Evolutionary conservation across 2,888 invertebrate species (phyloP), one percentile per base, ranked within the genome.

Genomic region (Liopterus haemorrhoidalis): DNA sequence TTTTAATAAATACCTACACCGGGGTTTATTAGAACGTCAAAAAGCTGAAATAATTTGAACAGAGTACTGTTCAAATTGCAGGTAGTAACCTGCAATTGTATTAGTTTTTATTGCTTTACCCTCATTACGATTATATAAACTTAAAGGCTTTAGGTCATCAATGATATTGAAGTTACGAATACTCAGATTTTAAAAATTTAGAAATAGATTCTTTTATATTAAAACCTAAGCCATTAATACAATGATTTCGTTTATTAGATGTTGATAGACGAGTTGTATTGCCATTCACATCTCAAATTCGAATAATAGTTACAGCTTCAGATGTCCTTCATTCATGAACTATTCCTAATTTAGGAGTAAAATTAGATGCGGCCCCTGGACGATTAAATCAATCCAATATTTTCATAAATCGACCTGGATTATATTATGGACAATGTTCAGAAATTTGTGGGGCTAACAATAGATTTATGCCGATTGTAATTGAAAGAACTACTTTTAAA

Each of bases 361-460:
- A 81, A 70, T 69, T 79, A 53, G 80, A 81, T 67, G 77, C 76
- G 12, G 75, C 76, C 0, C 80, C 79, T 0, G 79, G 80, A 0
- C 79, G 80, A 30, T 54, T 81, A 64, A 80, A 81, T 56, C 78
- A 81, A 78, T 71, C 69, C 60, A 74, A 69, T 56, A 74, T 82
- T 64, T 69, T 70, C 57, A 71, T 76, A 57, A 79, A 74, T 53
- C 76, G 77, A 2, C 72, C 79, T 1, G 82, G 83, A 31, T 57
- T 83, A 62, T 81, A 74, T 67, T 85, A 69, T 67, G 83, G 84
- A 0, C 83, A 85, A 76, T 86, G 85, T 64, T 85, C 84, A 56
- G 84, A 86, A 77, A 85, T 86, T 71, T 86, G 85, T 70, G 85
- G 85, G 1, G 76, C 79, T 41, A 85, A 86, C 64, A 84, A 86